Evolutionary conservation across 2,113 vertebrate species (phyloP).

Genomic region (Smithornis capensis): DNA sequence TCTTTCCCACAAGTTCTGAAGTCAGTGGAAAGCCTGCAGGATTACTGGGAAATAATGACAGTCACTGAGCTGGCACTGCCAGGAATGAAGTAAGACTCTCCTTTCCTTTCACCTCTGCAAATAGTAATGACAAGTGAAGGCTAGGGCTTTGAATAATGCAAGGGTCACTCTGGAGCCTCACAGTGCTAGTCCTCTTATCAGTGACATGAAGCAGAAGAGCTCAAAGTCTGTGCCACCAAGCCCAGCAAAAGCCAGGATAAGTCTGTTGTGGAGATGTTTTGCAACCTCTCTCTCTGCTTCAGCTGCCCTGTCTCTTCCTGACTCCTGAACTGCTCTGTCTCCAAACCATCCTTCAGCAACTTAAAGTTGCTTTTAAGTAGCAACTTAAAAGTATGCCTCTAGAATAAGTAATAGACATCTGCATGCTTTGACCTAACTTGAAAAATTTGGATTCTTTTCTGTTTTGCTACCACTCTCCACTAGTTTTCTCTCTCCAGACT

Average conservation of each 20-base stretch:
- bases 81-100: conserved; percentile 47
- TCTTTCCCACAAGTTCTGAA: conserved; percentile 29
- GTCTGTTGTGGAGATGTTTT: neutral
- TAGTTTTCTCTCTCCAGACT: conserved; percentile 27
- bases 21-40: conserved; percentile 52
- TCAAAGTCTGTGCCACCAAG: neutral
- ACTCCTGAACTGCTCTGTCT: neutral
- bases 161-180: neutral
- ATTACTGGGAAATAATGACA: conserved; percentile 50
- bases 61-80: conserved; percentile 41
- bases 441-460: neutral
- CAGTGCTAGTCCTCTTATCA: neutral
- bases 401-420: neutral
- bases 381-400: neutral
- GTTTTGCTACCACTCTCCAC: neutral
- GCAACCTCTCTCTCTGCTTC: neutral
- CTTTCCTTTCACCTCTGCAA: conserved; percentile 12
- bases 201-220: neutral
- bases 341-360: neutral
- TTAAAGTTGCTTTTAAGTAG: too few species aligned
- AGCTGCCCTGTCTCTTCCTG: neutral
- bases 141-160: neutral
- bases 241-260: neutral
- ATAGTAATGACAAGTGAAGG: neutral
- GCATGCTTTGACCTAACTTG: neutral